Percentiles rank a stretch among this genome's conserved stretches.
phyloP scores from a whole-genome alignment of 2,888 invertebrate genomes.

The Girardia tigrina region DNA sequence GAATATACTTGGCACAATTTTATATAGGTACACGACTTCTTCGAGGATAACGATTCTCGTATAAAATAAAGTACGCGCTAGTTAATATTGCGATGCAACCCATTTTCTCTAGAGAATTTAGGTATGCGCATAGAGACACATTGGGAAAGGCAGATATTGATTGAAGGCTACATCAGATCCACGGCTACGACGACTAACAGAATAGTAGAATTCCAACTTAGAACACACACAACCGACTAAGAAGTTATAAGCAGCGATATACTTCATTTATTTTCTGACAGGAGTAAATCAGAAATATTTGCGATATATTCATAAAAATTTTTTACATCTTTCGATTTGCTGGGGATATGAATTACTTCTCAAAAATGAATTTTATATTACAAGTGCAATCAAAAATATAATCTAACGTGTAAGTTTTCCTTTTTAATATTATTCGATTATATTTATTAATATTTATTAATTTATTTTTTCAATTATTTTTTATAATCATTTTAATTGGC shows the following conservation, averaged over 20 bases:
- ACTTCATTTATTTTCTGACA: constrained; percentile 23
- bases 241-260: constrained; percentile 5
- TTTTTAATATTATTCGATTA: not conserved
- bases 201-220: constrained; percentile 4
- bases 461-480: not conserved
- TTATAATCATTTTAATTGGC: not conserved
- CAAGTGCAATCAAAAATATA: not conserved
- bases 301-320: not conserved
- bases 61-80: not conserved
- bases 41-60: no score
- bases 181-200: constrained; percentile 15
- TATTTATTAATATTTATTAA: not conserved
- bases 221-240: not conserved
- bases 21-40: no score
- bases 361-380: not conserved
- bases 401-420: not conserved
- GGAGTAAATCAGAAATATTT: constrained; percentile 2
- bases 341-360: not conserved
- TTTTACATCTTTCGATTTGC: not conserved
- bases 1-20: no score
- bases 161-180: constrained; percentile 23
- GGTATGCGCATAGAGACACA: not conserved
- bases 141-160: constrained; percentile 15
- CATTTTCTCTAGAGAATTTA: not conserved
- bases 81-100: constrained; percentile 10